A percentile compares a stretch with the other conserved stretches of the same genome.
Evolutionary conservation across 2,888 invertebrate genomes (phyloP).

Genomic region (Geotrupes spiniger): DNA sequence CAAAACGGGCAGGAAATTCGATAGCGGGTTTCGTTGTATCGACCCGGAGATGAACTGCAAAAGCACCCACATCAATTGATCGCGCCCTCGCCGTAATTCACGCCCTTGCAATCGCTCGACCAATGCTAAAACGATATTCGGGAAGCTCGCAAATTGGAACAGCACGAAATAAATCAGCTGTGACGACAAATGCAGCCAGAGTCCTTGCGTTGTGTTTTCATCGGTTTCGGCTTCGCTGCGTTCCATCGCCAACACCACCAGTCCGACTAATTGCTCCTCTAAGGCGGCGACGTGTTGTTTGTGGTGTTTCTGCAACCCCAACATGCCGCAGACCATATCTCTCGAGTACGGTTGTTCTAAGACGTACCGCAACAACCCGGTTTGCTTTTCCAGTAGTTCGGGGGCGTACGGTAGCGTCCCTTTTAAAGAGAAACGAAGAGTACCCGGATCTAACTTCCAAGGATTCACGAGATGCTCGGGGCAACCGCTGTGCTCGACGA

Average conservation of each 20-base stretch:
- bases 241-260: constrained; percentile 91
- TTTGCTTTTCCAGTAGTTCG: constrained; percentile 85
- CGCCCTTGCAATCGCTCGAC: constrained; percentile 65
- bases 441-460: constrained; percentile 87
- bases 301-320: constrained; percentile 89
- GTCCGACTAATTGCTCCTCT: constrained; percentile 89
- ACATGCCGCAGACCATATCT: constrained; percentile 94
- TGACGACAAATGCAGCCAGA: constrained; percentile 91
- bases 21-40: constrained; percentile 88
- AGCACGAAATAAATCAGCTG: constrained; percentile 93
- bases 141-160: constrained; percentile 91
- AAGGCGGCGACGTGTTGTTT: constrained; percentile 70
- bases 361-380: constrained; percentile 81
- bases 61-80: constrained; percentile 98
- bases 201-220: constrained; percentile 69
- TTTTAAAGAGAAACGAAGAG: constrained; percentile 66
- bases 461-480: constrained; percentile 87
- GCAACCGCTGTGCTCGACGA: constrained; percentile 90
- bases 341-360: constrained; percentile 92
- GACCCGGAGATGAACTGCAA: constrained; percentile 96
- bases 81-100: constrained; percentile 85
- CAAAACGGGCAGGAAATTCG: constrained; percentile 85
- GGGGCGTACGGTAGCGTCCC: constrained; percentile 86
- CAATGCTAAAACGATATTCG: constrained; percentile 85
- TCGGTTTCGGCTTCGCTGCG: constrained; percentile 69